Evolutionary conservation across 1,140 invertebrate species (phyloP), one percentile per base, ranked within the genome.

Genomic region (Drosophila parvula): DNA sequence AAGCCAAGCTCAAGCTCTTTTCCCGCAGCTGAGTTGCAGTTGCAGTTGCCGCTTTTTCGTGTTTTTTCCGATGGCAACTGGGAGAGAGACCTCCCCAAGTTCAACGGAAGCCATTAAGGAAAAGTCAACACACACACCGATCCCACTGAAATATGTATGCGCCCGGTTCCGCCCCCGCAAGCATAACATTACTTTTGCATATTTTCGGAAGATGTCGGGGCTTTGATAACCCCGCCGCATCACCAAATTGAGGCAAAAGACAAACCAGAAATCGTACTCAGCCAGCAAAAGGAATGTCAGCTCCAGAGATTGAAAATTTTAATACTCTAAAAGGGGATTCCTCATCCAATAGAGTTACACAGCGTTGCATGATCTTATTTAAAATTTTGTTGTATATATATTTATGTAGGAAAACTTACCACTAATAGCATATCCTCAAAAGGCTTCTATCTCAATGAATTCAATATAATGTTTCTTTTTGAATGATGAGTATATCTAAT

Each of bases 31-130:
- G 27, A 32, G 32, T 47, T 32, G 50, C 34, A 53, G 57, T 40
- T 34, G 36, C 47, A 14, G 45, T 41, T 34, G 48, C 34, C 3
- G 63, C 27, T 22, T 7, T 38, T 41, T 51, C 18, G 5, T 59
- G 32, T 7, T 38, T 41, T 51, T 45, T 44, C 50, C 63, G 40
- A 36, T 22, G 22, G 22, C 22, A 22, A 22, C 22, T 22, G 22
- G 22, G 65, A 11, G 44, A 38, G 45, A 48, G 50, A 61, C 57
- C 65, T 71, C 43, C 44, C 64, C 81, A 88, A 71, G 83, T 79
- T 76, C 83, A 88, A 86, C 82, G 79, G 82, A 88, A 86, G 82
- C 82, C 71, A 88, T 57, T 60, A 70, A 71, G 63, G 69, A 76
- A 73, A 78, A 81, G 61, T 81, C 79, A 76, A 69, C 41, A 51